Base-by-base conservation (phyloP, 2,888 invertebrate genomes). In the Zygothrica quintamaculata region DNA sequence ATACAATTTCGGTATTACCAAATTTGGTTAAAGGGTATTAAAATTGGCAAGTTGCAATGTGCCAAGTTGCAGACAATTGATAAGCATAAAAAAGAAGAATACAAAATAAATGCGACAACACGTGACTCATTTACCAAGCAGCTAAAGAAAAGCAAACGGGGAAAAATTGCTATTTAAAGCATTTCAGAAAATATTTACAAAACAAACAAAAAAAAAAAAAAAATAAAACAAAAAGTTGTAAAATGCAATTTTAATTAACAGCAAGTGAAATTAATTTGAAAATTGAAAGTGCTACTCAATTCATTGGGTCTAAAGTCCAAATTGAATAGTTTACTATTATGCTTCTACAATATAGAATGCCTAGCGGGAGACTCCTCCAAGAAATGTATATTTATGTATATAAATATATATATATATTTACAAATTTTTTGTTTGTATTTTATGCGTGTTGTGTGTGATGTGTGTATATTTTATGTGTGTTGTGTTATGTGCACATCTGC, bases 41-140 rank as follows among this genome's bases (percentile, higher is more conserved):
- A 22, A 56, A 55, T 58, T 57, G 53, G 53, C 65, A 46, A 59
- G 48, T 18, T 44, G 57, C 66, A 22, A 22, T 5, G 2, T 52
- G 58, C 50, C 69, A 69, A 65, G 59, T 65, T 53, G 46, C 42
- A 51, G 64, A 52, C 69, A 73, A 69, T 61, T 73, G 74, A 73
- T 70, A 68, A 82, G 58, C 62, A 60, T 18, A 58, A 51, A 44
- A 58, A 31, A 44, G 53, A 47, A 26, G 33, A 22, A 13, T n/a
- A 33, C 44, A 64, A 58, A n/a, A 53, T 48, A 55, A 47, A 36
- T 50, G 64, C 44, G 52, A 56, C 46, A 50, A 62, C 59, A 71
- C 52, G 74, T 80, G 85, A 80, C 61, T 80, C 85, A 81, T 76
- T 66, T 74, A 47, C 60, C 70, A 74, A 67, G 26, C 52, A 70